Base-by-base conservation (phyloP, 2,797 vertebrate genomes). In the Sylvia borin region DNA sequence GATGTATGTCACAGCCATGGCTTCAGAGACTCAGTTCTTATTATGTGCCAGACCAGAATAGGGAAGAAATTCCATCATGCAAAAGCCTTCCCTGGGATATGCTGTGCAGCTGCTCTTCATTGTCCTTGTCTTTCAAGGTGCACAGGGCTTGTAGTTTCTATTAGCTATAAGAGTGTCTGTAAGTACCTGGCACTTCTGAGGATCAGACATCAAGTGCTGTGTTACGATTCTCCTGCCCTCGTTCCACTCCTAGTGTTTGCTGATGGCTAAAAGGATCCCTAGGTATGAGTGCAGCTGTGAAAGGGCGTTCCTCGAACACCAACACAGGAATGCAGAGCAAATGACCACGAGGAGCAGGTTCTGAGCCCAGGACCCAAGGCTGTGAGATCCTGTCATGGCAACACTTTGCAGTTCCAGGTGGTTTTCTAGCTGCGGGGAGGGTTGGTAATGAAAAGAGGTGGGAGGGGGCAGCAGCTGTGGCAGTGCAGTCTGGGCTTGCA, bases 1-100 rank as follows among this genome's bases (percentile, higher is more conserved):
- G 38, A 61, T 2, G 1, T 10, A 27, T 9, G 25, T 22, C 20
- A 2, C 7, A 72, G 7, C 31, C 2, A 3, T 17, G 47, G 36
- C 38, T 81, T 72, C 50, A 29, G 61, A 90, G 48, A 53, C 20
- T 47, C 34, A n/a, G 21, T 24, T 32, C 43, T 64, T 43, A 5
- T 16, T 54, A 36, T 13, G n/a, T 47, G 18, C 27, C 43, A 50
- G 42, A 20, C 14, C 25, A 75, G 25, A 71, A 86, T 7, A 36
- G 1, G 29, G n/a, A 51, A 75, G 36, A 60, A 82, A 64, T 32
- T 47, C 32, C 65, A n/a, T 16, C 1, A 6, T 21, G 21, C 25
- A 45, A 50, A 64, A 92, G 36, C 67, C 43, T 70, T 79, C 11
- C 42, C 29, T 29, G 40, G 32, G 64, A 45, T 57, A 14, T 1